Conservation (phyloP, 2,888 invertebrate genomes). For the Glaucopsyche alexis region DNA sequence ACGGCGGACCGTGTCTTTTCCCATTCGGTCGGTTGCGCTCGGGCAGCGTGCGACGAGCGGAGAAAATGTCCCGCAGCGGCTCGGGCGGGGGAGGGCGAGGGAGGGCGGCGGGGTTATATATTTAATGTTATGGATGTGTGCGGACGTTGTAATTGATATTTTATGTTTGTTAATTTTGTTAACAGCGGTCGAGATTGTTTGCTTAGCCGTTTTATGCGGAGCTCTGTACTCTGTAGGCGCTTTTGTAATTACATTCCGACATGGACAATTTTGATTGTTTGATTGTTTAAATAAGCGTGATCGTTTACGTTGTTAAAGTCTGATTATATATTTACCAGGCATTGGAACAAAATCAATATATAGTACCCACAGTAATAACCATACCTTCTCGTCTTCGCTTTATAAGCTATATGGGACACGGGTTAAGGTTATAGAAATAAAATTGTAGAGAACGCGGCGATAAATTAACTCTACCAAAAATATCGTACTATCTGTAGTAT, state of each 20-base stretch:
- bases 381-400: no score
- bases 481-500: no score
- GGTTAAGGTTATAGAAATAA: no score
- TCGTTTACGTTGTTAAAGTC: conserved; percentile 19
- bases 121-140: conserved; percentile 42
- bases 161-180: conserved; percentile 59
- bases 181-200: conserved; percentile 40
- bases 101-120: conserved; percentile 47
- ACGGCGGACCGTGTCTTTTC: conserved; percentile 59
- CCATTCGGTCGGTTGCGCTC: conserved; percentile 73
- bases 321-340: conserved; percentile 16
- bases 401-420: no score
- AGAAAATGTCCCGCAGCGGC: conserved; percentile 52
- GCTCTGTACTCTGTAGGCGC: not conserved
- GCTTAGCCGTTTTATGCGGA: conserved; percentile 37
- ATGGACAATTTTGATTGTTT: conserved; percentile 7
- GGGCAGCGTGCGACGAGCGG: conserved; percentile 67
- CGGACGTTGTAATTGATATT: conserved; percentile 64
- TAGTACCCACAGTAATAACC: not conserved
- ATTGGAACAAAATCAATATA: not conserved
- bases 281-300: conserved; percentile 9
- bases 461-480: no score
- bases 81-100: conserved; percentile 32
- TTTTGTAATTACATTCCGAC: conserved; percentile 6
- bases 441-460: no score